phyloP scores from a whole-genome alignment of 2,113 vertebrate genomes.

The Cinclus cinclus region DNA sequence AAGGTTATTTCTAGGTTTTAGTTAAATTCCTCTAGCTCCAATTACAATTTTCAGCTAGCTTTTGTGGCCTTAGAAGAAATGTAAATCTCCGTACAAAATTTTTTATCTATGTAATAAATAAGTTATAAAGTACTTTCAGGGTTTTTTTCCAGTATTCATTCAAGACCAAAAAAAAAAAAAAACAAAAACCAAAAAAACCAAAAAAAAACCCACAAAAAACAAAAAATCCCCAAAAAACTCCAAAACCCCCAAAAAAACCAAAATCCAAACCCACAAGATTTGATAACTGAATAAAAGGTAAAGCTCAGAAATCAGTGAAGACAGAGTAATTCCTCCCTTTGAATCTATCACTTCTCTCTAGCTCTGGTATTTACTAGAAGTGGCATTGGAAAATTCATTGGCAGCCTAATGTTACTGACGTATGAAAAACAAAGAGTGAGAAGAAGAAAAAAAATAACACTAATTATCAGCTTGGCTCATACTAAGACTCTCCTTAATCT shows the following conservation, averaged over 20 bases:
- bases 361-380: neutral
- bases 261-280: too few relatives aligned
- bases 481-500: neutral
- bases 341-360: neutral
- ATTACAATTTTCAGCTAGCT: neutral
- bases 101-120: neutral
- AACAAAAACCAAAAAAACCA: too few relatives aligned
- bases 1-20: neutral
- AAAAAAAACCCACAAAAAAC: too few relatives aligned
- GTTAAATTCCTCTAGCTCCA: neutral
- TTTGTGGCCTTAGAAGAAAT: neutral
- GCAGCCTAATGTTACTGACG: neutral
- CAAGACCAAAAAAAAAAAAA: neutral
- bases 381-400: neutral
- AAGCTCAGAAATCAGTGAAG: neutral
- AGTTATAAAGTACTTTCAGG: neutral
- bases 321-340: neutral
- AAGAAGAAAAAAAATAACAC: neutral
- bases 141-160: neutral
- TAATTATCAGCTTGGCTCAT: neutral
- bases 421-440: neutral
- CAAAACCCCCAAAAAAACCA: too few relatives aligned
- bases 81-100: neutral
- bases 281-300: neutral
- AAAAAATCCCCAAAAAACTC: too few relatives aligned